phyloP scores from a whole-genome alignment of 2,797 vertebrate genomes.

The Spheniscus humboldti region DNA sequence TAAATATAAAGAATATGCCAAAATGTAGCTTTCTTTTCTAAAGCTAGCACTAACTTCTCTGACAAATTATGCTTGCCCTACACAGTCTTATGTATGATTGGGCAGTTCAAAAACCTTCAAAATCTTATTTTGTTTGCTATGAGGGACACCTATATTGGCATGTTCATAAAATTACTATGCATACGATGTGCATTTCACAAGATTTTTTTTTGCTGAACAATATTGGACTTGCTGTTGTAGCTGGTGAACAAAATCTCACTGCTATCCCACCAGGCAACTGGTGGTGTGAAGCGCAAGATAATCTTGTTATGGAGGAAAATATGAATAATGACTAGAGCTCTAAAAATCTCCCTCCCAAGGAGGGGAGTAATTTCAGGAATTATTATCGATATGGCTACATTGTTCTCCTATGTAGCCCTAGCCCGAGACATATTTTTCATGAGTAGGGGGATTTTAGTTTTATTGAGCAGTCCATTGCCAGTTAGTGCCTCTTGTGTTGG shows the following conservation, averaged over 20 bases:
- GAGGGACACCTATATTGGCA: background rate
- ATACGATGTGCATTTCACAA: background rate
- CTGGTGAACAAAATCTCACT: background rate
- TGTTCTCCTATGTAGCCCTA: background rate
- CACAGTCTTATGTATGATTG: background rate
- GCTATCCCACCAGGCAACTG: background rate
- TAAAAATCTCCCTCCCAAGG: background rate
- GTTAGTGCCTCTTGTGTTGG: background rate
- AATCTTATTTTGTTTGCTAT: background rate
- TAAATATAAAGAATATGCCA: background rate
- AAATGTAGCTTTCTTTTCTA: background rate
- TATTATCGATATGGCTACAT: background rate
- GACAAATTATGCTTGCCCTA: background rate
- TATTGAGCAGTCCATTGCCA: background rate
- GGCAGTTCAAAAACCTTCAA: background rate
- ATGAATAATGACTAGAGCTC: background rate
- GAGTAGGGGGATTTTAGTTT: accelerated
- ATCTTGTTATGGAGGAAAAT: background rate
- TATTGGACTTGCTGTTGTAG: background rate
- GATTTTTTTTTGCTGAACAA: background rate
- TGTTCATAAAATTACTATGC: background rate
- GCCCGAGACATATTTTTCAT: background rate
- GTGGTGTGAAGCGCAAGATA: background rate
- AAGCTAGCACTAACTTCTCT: background rate
- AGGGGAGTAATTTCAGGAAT: background rate